Evolutionary conservation across 2,888 invertebrate species (phyloP).

Genomic region (Callimorpha dominula): DNA sequence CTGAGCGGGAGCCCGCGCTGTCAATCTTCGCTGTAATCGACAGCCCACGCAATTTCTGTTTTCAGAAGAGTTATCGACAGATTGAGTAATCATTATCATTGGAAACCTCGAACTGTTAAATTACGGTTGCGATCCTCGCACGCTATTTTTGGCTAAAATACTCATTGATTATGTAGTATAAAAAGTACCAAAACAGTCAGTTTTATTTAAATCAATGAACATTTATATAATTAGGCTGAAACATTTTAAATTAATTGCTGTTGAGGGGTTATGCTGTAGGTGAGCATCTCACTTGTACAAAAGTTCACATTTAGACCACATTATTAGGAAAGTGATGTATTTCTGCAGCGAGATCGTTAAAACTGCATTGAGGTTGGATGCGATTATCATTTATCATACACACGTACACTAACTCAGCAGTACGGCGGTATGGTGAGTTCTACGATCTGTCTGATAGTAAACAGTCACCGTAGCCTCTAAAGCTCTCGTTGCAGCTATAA

Average conservation of each 20-base stretch:
- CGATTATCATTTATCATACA: no score
- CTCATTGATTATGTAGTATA: neutral
- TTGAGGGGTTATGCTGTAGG: neutral
- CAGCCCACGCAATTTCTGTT: conserved; percentile 11
- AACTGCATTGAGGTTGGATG: no score
- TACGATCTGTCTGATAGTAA: no score
- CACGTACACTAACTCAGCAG: no score
- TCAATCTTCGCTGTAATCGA: conserved; percentile 7
- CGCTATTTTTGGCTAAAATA: conserved; percentile 1
- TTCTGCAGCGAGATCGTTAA: neutral
- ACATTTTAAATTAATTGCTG: neutral
- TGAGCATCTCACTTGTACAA: neutral
- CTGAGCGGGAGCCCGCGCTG: neutral
- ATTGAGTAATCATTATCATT: conserved; percentile 11
- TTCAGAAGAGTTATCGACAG: conserved; percentile 10
- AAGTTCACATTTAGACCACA: neutral
- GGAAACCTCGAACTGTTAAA: conserved; percentile 2
- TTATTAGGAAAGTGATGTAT: neutral
- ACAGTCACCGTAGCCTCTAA: no score
- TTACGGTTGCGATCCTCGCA: conserved; percentile 3
- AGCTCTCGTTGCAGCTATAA: no score
- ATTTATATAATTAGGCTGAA: neutral
- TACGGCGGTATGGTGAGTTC: no score
- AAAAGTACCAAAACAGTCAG: neutral
- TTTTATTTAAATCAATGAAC: neutral